These are phyloP conservation scores for Nestor notabilis DNA, from an alignment of 2,113 vertebrate genomes.

Conservation along the genomic window DNA sequence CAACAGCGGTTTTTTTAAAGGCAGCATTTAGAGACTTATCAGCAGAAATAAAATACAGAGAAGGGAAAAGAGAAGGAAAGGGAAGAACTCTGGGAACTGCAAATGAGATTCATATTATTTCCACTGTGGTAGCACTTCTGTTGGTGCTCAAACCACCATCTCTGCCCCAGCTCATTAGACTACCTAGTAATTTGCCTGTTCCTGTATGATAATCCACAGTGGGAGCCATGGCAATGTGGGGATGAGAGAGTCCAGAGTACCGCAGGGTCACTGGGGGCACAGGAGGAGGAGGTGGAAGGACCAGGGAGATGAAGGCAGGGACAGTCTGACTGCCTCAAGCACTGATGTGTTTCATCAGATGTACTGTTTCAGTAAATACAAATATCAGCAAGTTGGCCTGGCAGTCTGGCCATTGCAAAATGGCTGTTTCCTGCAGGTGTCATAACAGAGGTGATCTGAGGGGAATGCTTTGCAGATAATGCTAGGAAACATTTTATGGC, in stretches of 20 bases:
- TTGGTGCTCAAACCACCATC: slow-evolving; percentile 5
- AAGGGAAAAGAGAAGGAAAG: background rate
- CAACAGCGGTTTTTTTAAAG: slow-evolving; percentile 32
- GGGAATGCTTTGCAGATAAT: background rate
- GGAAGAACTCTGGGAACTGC: background rate
- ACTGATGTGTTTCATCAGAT: background rate
- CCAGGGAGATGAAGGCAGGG: background rate
- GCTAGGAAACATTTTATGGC: fast-evolving
- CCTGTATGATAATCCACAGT: background rate
- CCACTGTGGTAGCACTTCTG: background rate
- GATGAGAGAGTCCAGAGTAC: background rate
- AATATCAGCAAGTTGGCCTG: background rate
- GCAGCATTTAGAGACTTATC: slow-evolving; percentile 25
- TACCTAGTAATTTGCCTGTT: background rate
- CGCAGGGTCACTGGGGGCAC: background rate
- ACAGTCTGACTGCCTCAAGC: background rate
- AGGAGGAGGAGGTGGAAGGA: background rate
- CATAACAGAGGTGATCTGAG: background rate
- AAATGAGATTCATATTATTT: background rate
- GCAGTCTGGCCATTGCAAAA: background rate
- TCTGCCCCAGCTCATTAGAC: background rate
- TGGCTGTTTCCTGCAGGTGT: background rate
- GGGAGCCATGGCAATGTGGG: background rate
- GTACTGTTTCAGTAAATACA: background rate
- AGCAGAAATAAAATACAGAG: slow-evolving; percentile 19